Conservation (phyloP, 92 coral and sea anemone genomes). For the Paragorgia papillata region DNA sequence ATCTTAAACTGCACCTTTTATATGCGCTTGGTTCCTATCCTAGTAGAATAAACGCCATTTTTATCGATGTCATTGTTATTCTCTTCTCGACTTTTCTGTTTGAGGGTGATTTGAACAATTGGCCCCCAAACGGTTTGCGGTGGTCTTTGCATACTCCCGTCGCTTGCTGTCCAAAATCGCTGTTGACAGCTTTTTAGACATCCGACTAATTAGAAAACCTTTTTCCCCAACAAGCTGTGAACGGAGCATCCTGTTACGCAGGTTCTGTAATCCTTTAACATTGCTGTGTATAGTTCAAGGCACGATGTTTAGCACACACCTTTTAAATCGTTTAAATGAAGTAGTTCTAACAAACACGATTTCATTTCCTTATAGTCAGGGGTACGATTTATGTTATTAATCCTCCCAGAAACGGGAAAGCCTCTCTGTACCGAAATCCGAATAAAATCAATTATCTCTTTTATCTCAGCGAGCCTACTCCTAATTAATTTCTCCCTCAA, state of each 20-base stretch:
- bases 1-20: not conserved
- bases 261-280: constrained; percentile 4
- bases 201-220: constrained; percentile 33
- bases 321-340: no score
- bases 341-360: no score
- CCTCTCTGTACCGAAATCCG: constrained; percentile 16
- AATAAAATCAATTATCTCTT: constrained; percentile 32
- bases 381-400: no score
- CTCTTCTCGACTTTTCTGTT: not conserved
- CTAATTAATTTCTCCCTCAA: constrained; percentile 31
- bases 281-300: not conserved
- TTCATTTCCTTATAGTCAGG: no score
- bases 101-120: not conserved
- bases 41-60: not conserved
- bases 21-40: no score
- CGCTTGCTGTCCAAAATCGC: constrained; percentile 18
- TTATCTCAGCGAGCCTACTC: constrained; percentile 31
- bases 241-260: constrained; percentile 6
- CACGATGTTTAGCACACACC: no score
- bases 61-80: not conserved
- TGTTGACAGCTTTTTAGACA: constrained; percentile 45
- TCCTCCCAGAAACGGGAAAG: no score
- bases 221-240: constrained; percentile 15
- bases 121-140: constrained; percentile 7
- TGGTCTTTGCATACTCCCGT: constrained; percentile 15